Percentiles rank a stretch among this genome's conserved stretches.
These are phyloP conservation scores for Copsychus sechellarum DNA, from an alignment of 2,113 vertebrate species.

Conservation along the genomic window DNA sequence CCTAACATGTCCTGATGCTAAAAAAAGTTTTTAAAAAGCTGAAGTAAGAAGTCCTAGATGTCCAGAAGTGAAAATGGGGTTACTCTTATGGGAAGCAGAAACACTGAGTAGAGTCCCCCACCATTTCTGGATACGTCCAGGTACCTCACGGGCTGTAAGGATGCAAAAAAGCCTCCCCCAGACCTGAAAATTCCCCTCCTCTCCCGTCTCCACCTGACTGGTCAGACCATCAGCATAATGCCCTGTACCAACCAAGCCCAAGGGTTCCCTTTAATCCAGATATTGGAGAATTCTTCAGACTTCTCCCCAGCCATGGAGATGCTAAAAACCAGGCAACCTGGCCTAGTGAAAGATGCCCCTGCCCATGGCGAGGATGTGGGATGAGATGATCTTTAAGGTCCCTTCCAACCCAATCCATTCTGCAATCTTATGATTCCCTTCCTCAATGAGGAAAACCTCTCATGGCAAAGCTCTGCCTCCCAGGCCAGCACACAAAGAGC, in stretches of 20 bases:
- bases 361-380: no score
- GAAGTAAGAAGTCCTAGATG: neutral
- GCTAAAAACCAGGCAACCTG: neutral
- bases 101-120: accelerated
- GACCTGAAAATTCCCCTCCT: neutral
- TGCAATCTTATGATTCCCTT: neutral
- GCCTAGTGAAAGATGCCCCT: neutral
- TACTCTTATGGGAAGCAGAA: neutral
- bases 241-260: neutral
- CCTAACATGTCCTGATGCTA: neutral
- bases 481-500: neutral
- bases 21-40: neutral
- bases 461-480: accelerated
- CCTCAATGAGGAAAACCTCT: neutral
- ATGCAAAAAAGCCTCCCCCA: neutral
- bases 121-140: neutral
- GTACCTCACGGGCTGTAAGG: accelerated
- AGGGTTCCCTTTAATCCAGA: neutral
- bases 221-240: neutral
- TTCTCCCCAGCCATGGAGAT: neutral
- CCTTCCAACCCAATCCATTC: neutral
- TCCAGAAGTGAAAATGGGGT: neutral
- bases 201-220: accelerated
- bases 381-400: neutral
- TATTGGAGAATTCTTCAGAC: neutral